Conservation (phyloP, 2,797 vertebrate genomes). For the Gymnocypris eckloni region DNA sequence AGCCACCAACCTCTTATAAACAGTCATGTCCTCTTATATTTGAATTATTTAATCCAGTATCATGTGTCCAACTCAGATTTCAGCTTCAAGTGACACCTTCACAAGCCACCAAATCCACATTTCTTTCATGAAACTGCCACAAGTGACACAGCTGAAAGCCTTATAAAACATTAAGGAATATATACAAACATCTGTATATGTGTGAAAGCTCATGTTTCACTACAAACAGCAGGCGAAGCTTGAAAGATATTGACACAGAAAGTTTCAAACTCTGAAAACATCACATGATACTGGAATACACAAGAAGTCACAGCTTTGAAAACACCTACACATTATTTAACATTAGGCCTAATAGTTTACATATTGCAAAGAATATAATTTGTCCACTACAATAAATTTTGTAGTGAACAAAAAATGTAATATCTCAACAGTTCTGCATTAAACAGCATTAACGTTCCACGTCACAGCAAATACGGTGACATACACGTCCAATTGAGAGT, state of each 20-base stretch:
- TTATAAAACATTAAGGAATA: background rate
- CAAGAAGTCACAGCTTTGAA: background rate
- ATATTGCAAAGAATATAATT: background rate
- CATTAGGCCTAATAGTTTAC: background rate
- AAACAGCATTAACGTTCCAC: background rate
- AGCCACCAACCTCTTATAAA: conserved; percentile 12
- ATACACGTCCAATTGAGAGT: conserved; percentile 13
- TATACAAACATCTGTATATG: conserved; percentile 9
- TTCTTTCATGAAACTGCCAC: conserved; percentile 61
- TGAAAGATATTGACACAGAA: conserved; percentile 11
- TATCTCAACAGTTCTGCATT: background rate
- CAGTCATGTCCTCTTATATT: conserved; percentile 12
- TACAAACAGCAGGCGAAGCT: background rate
- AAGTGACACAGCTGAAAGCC: conserved; percentile 51
- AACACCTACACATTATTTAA: background rate
- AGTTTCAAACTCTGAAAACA: background rate
- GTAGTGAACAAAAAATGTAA: background rate
- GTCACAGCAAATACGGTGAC: conserved; percentile 11
- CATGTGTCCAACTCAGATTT: conserved; percentile 69
- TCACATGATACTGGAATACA: background rate
- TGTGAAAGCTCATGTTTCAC: background rate
- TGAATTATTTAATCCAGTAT: conserved; percentile 77
- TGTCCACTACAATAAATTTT: too few relatives aligned
- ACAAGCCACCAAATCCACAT: conserved; percentile 63
- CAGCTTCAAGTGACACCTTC: conserved; percentile 64